Conservation (phyloP, 92 coral and sea anemone species). For the Bergia puertoricense region DNA sequence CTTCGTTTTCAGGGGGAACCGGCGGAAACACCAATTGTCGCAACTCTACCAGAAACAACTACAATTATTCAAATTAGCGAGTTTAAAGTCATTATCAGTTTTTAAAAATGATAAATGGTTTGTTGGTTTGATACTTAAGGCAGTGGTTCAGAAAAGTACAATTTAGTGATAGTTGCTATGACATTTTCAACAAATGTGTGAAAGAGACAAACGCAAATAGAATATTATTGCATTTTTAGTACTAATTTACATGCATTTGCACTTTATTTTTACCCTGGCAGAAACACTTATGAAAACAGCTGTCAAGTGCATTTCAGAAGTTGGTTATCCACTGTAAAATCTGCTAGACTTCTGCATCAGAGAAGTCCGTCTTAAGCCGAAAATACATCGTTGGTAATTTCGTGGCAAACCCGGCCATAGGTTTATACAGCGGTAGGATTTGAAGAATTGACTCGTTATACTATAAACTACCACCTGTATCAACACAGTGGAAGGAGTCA, state of each 20-base stretch:
- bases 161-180: background rate
- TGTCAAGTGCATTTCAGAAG: background rate
- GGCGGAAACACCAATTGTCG: background rate
- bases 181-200: background rate
- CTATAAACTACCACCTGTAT: background rate
- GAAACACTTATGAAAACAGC: background rate
- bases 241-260: constrained; percentile 17
- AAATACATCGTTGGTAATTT: background rate
- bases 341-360: background rate
- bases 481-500: background rate
- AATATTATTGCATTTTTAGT: background rate
- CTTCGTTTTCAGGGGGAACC: background rate
- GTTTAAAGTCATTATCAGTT: background rate
- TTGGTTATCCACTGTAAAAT: background rate
- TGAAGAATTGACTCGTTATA: background rate
- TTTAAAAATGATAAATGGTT: background rate
- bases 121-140: background rate
- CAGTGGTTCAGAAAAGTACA: background rate
- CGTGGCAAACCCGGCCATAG: background rate
- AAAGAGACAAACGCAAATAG: background rate
- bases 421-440: background rate
- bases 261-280: background rate
- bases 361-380: background rate
- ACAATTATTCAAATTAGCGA: background rate
- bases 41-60: background rate